phyloP scores from a whole-genome alignment of 1,140 invertebrate genomes.

The Centruroides sculpturatus region DNA sequence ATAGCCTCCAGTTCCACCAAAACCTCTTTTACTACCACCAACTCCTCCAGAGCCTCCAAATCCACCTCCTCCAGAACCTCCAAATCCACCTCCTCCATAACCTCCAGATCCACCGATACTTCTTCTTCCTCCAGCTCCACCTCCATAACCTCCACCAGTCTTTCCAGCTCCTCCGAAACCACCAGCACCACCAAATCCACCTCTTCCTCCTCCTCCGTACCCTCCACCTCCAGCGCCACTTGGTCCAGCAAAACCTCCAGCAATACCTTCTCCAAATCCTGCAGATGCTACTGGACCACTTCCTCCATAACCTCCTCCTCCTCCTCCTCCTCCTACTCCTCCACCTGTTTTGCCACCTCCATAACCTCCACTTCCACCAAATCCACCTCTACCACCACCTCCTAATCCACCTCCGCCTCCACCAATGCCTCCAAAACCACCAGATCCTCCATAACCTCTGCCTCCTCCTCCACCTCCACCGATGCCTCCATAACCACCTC shows the following conservation, averaged over 20 bases:
- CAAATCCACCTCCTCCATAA: no score
- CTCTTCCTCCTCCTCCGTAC: background rate
- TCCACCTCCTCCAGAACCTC: no score
- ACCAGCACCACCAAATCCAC: slow-evolving; percentile 4
- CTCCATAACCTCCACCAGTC: background rate
- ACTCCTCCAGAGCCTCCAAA: background rate
- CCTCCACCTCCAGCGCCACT: slow-evolving; percentile 1
- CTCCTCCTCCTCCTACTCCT: no score
- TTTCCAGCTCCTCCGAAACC: background rate
- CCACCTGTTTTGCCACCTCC: no score
- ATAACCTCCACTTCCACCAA: no score
- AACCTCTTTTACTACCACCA: background rate
- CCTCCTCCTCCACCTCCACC: no score
- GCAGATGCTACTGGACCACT: background rate
- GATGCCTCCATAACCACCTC: no score
- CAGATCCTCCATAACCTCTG: no score
- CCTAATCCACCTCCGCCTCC: no score
- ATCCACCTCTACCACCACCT: no score
- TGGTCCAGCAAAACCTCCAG: background rate
- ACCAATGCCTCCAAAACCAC: no score
- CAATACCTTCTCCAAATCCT: background rate
- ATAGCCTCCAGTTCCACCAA: background rate
- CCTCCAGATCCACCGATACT: slow-evolving; percentile 4
- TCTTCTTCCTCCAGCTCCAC: background rate
- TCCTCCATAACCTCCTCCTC: background rate